phyloP scores from a whole-genome alignment of 2,888 invertebrate species.

The Tenthredo livida region DNA sequence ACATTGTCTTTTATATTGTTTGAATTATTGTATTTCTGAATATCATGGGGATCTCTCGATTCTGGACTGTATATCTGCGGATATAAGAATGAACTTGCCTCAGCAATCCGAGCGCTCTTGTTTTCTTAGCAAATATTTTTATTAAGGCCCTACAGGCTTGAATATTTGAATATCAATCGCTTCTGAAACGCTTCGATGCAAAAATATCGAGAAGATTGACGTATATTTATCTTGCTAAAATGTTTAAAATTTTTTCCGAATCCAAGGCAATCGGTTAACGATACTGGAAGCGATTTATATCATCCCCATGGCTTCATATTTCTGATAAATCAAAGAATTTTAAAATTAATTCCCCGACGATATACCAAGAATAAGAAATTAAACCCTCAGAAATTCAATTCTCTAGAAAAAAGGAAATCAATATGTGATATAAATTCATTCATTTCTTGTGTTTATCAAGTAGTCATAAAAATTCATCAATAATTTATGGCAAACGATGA shows the following conservation, averaged over 20 bases:
- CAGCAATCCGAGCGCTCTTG: slow-evolving; percentile 62
- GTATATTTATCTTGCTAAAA: slow-evolving; percentile 54
- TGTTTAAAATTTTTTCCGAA: slow-evolving; percentile 50
- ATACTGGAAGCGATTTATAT: slow-evolving; percentile 33
- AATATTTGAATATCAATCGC: slow-evolving; percentile 74
- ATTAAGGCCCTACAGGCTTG: slow-evolving; percentile 69
- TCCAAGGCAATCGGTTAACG: slow-evolving; percentile 35
- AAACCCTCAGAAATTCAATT: background rate
- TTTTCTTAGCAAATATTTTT: slow-evolving; percentile 76
- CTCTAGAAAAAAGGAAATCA: background rate
- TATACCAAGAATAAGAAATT: background rate
- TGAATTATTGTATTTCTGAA: slow-evolving; percentile 45
- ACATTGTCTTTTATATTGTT: slow-evolving; percentile 34
- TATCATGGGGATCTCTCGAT: background rate
- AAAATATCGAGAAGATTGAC: slow-evolving; percentile 55
- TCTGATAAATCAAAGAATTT: background rate
- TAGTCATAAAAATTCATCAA: background rate
- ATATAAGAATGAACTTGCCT: slow-evolving; percentile 37
- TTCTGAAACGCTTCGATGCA: slow-evolving; percentile 53
- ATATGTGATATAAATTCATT: background rate
- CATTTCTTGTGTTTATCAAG: background rate
- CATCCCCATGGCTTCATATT: background rate
- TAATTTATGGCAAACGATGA: too few species aligned
- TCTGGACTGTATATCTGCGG: slow-evolving; percentile 19
- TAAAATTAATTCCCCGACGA: background rate